Evolutionary conservation across 2,797 vertebrate species (phyloP), one percentile per base, ranked within the genome.

Genomic region (Sitta carolinensis): DNA sequence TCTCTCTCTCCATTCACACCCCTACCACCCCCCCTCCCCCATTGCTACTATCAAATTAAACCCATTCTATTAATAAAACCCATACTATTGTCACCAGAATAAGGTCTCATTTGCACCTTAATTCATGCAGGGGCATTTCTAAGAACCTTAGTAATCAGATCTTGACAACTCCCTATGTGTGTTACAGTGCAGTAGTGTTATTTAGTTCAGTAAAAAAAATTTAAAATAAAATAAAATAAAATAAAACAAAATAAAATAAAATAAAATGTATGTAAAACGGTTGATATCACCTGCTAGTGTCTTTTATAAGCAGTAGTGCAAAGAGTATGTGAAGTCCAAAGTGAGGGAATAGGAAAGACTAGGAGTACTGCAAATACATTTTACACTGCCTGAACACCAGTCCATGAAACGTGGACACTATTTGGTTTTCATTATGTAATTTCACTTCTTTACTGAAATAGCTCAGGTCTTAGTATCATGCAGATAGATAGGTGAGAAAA

Each of bases 361-460:
- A 32, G 23, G 18, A 79, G 17, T 54, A 73, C 42, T 18, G 11
- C 14, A 83, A 83, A 16, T 23, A 29, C 0, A 0, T 40, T 34
- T 77, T 68, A 67, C 5, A 29, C 9, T 57, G 40, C 19, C 29
- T 52, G 40, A 55, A 57, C 5, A 11, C 69, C 42, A 52, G 8
- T 5, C 22, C 64, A 68, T 2, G 0, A 90, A 76, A 79, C 1
- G 3, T 10, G 3, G 13, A 58, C 1, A 2, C 11, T 40, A 14
- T 42, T 81, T 75, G 26, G 3, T 75, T 72, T 64, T 69, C 36
- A 66, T 40, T 58, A 61, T 14, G 55, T 79, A 58, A 50, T 78
- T 85, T 83, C 18, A 40, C 15, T 63, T 70, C 34, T 84, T 82
- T 70, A 52, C 40, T 80, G 12, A 48, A 48, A 32, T 23, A 83